phyloP scores from a whole-genome alignment of 2,797 vertebrate species.

The Pangasius krempfi region DNA sequence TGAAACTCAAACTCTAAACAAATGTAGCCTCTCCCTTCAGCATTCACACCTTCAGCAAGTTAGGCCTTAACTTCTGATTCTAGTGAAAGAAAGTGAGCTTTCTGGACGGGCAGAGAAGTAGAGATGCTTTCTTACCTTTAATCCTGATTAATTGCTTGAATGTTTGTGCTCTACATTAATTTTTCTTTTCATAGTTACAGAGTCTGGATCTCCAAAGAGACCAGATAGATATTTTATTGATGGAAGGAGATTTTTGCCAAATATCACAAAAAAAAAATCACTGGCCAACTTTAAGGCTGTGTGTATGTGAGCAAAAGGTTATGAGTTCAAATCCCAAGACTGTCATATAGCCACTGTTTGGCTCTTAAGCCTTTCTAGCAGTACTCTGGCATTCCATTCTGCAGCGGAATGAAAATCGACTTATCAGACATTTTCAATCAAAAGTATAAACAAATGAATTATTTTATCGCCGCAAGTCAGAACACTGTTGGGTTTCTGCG shows the following conservation, averaged over 20 bases:
- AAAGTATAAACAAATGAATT: too few relatives aligned
- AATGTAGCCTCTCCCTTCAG: background rate
- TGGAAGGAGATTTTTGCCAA: background rate
- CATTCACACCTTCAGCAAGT: background rate
- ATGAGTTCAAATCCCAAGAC: background rate
- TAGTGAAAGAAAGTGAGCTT: background rate
- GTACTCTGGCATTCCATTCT: too few relatives aligned
- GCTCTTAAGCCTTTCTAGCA: background rate
- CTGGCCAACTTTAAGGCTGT: background rate
- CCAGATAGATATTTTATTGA: background rate
- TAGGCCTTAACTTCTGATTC: background rate
- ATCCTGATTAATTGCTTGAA: background rate
- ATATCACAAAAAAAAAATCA: background rate
- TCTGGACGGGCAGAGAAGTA: background rate
- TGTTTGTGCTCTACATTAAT: background rate
- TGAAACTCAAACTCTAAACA: conserved; percentile 23
- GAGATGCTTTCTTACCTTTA: background rate
- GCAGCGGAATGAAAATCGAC: too few relatives aligned
- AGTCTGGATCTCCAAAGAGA: background rate
- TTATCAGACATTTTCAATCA: too few relatives aligned
- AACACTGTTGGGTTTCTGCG: too few relatives aligned
- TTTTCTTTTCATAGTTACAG: background rate
- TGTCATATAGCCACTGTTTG: background rate
- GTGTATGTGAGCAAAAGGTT: background rate
- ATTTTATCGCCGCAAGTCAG: too few relatives aligned